A percentile compares a stretch with the other conserved stretches of the same genome.
phyloP scores from a whole-genome alignment of 2,888 invertebrate species.

The Stenotaenia linearis region DNA sequence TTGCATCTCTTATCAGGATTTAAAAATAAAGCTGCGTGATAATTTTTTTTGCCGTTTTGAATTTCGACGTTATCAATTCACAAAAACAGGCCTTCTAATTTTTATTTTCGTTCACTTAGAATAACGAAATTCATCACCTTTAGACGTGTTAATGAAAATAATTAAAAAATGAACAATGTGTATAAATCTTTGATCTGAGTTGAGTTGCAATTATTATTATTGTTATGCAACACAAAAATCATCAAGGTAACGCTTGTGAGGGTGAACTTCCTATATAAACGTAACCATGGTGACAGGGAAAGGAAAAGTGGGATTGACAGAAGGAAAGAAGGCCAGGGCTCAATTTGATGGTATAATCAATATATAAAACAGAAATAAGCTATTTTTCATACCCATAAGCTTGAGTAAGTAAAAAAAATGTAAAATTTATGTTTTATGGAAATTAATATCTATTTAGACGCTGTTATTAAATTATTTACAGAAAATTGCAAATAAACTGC shows the following conservation, averaged over 20 bases:
- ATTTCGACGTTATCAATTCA: neutral
- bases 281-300: neutral
- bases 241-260: neutral
- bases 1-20: neutral
- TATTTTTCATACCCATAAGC: too few species aligned
- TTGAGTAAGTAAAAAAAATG: too few species aligned
- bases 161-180: neutral
- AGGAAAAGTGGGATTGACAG: neutral
- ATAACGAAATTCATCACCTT: neutral
- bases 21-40: neutral
- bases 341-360: conserved; percentile 4
- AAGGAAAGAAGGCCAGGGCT: conserved; percentile 3
- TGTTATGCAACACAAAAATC: neutral
- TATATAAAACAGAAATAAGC: neutral
- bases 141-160: too few species aligned
- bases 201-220: neutral
- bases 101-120: neutral
- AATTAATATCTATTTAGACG: too few species aligned
- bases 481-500: too few species aligned
- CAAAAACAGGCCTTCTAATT: neutral
- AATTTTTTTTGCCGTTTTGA: neutral
- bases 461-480: too few species aligned
- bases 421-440: too few species aligned
- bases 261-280: neutral
- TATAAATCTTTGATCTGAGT: neutral